phyloP scores from a whole-genome alignment of 2,888 invertebrate species.

The Leptinotarsa peninsularis region DNA sequence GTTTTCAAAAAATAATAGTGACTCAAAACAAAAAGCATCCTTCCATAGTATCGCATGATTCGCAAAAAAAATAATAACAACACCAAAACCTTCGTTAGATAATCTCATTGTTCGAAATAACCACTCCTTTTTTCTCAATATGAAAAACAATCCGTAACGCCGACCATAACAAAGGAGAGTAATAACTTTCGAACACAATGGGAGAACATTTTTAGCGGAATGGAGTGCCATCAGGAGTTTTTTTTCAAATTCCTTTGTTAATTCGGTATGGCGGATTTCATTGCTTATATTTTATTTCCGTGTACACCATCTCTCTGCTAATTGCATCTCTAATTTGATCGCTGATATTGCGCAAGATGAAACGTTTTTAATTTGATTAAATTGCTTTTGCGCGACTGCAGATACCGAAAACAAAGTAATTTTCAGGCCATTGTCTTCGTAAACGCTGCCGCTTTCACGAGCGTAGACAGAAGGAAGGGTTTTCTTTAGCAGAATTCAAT shows the following conservation, averaged over 20 bases:
- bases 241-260: slow-evolving; percentile 4
- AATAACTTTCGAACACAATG: slow-evolving; percentile 40
- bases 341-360: slow-evolving; percentile 8
- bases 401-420: slow-evolving; percentile 19
- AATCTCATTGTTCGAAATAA: slow-evolving; percentile 35
- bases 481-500: background rate
- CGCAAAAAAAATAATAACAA: slow-evolving; percentile 14
- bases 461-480: background rate
- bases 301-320: slow-evolving; percentile 3
- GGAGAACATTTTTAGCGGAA: slow-evolving; percentile 27
- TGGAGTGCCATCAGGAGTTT: slow-evolving; percentile 16
- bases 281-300: slow-evolving; percentile 18
- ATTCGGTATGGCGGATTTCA: slow-evolving; percentile 3
- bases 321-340: slow-evolving; percentile 15
- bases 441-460: background rate
- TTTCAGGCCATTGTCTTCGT: slow-evolving; percentile 15
- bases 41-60: slow-evolving; percentile 8
- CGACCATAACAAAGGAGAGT: slow-evolving; percentile 34
- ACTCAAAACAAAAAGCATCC: background rate
- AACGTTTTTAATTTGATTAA: slow-evolving; percentile 15
- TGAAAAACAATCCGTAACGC: slow-evolving; percentile 31
- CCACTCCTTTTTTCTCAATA: slow-evolving; percentile 26
- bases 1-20: no score
- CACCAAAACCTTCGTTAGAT: slow-evolving; percentile 26
- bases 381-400: slow-evolving; percentile 10